Evolutionary conservation across 2,113 vertebrate species (phyloP).

Genomic region (Sardina pilchardus): DNA sequence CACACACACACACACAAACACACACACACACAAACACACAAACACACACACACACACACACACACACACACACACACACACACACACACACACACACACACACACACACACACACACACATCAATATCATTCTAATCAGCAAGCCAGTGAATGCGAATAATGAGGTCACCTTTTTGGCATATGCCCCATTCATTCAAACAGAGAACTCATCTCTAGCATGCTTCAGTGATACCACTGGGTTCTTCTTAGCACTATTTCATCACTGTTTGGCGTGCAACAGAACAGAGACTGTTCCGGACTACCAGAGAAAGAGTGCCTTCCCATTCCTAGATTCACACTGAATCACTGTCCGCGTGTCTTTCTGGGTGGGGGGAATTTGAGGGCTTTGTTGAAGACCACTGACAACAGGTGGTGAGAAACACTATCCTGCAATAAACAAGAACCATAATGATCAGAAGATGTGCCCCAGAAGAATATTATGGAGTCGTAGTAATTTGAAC

Average conservation of each 20-base stretch:
- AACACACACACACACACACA: not conserved
- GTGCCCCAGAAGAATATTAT: not conserved
- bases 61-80: too few relatives aligned
- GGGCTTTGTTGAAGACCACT: too few relatives aligned
- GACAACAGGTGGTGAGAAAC: too few relatives aligned
- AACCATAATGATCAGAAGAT: not conserved
- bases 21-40: not conserved
- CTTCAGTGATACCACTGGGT: constrained; percentile 61
- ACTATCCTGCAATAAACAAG: too few relatives aligned
- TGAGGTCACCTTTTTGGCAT: constrained; percentile 60
- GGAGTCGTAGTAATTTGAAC: not conserved
- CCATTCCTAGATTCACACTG: not conserved
- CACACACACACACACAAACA: not conserved
- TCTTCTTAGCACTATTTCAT: constrained; percentile 27
- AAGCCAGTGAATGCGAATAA: constrained; percentile 43
- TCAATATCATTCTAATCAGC: constrained; percentile 44
- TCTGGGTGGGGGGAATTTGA: too few relatives aligned
- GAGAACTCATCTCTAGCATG: not conserved
- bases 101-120: not conserved
- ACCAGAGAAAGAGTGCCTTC: constrained; percentile 36
- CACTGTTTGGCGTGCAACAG: constrained; percentile 49
- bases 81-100: not conserved
- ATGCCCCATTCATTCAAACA: constrained; percentile 29
- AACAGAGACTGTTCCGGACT: constrained; percentile 52
- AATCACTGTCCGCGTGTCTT: too few relatives aligned